Evolutionary conservation across 92 coral and sea anemone genomes (phyloP), one percentile per base, ranked within the genome.

Genomic region (Porites lobata): DNA sequence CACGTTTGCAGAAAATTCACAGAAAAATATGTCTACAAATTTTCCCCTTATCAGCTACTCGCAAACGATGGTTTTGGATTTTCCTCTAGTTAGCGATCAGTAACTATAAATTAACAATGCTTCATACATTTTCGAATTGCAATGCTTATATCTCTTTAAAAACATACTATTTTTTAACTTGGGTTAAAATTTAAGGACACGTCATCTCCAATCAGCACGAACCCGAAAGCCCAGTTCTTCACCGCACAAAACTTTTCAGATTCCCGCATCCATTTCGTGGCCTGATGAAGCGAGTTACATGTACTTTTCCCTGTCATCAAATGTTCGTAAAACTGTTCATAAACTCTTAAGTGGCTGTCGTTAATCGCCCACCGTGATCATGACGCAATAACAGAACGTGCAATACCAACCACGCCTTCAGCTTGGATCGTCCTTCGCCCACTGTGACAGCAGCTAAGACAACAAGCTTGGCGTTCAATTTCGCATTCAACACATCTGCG

Each of bases 361-460:
- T 65, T 24, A 65, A 65, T 0, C 7, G 69, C 29, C 69, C 69
- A 65, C 69, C 19, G 22, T 65, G 69, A 13, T 29, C 32, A 29
- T 29, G 32, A 29, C 22, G 22, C 69, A 9, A 65, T 9, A 65
- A 65, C 69, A 65, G 77, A 38, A 38, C 47, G 32, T 29, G 47
- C 47, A 38, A 38, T 4, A 38, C 47, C 7, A 38, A 38, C 47
- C 47, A 38, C 4, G n/a, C 9, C 78, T 56, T 54, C 59, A 29
- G 38, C 59, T 54, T 54, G 10, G 58, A 53, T 32, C 78, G 0
- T 47, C 78, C 78, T 57, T 18, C 10, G 61, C 26, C 56, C 78
- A 18, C 78, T 73, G 14, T 53, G 57, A 38, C 78, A 47, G 56
- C 78, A 73, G 56, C 78, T 32, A 73, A 38, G 14, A 73, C 78